Base-by-base conservation (phyloP, 2,113 vertebrate species). In the Lates calcarifer region DNA sequence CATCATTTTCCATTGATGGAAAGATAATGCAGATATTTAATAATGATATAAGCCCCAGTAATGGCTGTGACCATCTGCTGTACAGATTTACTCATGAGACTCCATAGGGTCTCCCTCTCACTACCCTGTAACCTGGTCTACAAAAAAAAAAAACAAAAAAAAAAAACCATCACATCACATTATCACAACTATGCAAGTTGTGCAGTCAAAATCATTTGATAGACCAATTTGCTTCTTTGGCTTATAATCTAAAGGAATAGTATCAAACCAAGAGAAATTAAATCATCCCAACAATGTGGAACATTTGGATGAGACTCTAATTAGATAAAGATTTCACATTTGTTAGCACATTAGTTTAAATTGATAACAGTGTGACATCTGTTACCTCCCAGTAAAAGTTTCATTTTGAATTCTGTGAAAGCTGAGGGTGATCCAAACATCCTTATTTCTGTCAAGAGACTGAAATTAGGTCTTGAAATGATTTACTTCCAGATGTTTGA, bases 311-410 rank as follows among this genome's bases (percentile, higher is more conserved):
- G 39, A 47, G 28, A 67, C 68, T 72, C 51, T n/a, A 33, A 57
- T 57, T 4, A 64, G 47, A 61, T 41, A 66, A 33, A 53, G 53
- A 79, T 72, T 14, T 29, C 43, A 51, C 51, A 71, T 80, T 71
- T 74, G 35, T 49, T 47, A 33, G 18, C 3, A 0, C 31, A 53
- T 73, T 63, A 51, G 35, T 64, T 53, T 37, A 45, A 64, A 81
- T 81, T 37, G 20, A 69, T 74, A 53, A 61, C 68, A 73, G 11
- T 41, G 24, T n/a, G n/a, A 9, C 49, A 83, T 69, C 67, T 77
- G 62, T 61, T 43, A 22, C 47, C 39, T 55, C 47, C 26, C 31
- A 62, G 55, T 55, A 39, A 15, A 35, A 28, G 35, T 24, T 82
- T 7, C 64, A 9, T 57, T 55, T 55, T 31, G 29, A 78, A 6